A percentile compares a stretch with the other conserved stretches of the same genome.
Evolutionary conservation across 2,797 vertebrate species (phyloP).

Genomic region (Pogonophryne albipinna): DNA sequence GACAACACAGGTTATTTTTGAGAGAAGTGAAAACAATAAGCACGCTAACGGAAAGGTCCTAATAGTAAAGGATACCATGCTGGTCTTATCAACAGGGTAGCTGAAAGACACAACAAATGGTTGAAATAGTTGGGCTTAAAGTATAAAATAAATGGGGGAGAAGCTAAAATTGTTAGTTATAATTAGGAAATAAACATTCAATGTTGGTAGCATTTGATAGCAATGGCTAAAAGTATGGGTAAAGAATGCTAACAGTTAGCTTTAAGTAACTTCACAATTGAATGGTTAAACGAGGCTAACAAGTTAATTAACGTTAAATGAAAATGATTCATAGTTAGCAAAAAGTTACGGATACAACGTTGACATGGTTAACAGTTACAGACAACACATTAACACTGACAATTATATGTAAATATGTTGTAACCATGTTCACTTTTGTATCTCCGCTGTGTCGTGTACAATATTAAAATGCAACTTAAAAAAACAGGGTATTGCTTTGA

Average conservation of each 20-base stretch:
- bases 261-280: background rate
- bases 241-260: background rate
- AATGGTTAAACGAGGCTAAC: background rate
- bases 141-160: background rate
- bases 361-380: too few species aligned
- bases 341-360: background rate
- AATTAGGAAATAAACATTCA: background rate
- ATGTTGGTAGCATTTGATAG: too few species aligned
- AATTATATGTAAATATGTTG: too few species aligned
- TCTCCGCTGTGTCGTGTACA: too few species aligned
- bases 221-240: background rate
- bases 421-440: too few species aligned
- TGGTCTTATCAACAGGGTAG: background rate
- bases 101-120: background rate
- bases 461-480: too few species aligned
- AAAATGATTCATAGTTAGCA: background rate
- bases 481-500: too few species aligned
- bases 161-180: background rate
- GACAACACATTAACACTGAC: too few species aligned
- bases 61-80: too few species aligned
- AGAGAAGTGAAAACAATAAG: background rate
- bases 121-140: background rate
- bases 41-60: background rate
- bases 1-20: background rate
- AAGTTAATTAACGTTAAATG: background rate